phyloP scores from a whole-genome alignment of 2,888 invertebrate genomes.

The Acheta domesticus region DNA sequence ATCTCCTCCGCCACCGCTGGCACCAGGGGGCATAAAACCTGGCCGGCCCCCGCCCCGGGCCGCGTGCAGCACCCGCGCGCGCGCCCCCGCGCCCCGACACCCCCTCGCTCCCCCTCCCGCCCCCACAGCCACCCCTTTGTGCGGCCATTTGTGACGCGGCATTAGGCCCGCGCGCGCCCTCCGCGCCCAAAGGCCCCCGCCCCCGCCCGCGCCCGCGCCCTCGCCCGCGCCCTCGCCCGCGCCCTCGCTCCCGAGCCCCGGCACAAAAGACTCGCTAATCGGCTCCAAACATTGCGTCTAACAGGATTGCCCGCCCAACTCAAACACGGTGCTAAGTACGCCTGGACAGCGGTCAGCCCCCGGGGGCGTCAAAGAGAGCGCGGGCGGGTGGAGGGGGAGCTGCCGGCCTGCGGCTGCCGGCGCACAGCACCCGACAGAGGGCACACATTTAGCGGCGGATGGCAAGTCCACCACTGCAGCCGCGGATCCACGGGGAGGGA shows the following conservation, averaged over 20 bases:
- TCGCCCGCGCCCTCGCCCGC: not conserved
- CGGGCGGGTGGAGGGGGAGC: not conserved
- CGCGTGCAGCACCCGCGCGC: not conserved
- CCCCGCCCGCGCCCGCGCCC: not conserved
- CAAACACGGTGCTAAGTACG: constrained; percentile 18
- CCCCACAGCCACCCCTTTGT: not conserved
- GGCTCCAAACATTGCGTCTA: constrained; percentile 9
- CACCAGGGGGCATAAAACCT: too few species aligned
- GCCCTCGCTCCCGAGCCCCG: not conserved
- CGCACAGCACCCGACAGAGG: too few species aligned
- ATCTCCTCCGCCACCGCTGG: too few species aligned
- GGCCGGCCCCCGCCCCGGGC: too few species aligned
- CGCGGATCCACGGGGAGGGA: too few species aligned
- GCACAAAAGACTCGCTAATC: not conserved
- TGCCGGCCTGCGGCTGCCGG: too few species aligned
- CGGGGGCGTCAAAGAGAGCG: not conserved
- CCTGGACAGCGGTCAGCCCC: not conserved
- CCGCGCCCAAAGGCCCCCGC: not conserved
- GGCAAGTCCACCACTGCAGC: too few species aligned
- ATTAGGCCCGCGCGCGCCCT: not conserved
- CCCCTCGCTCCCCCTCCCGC: not conserved
- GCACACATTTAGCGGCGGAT: too few species aligned
- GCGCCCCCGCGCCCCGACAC: not conserved
- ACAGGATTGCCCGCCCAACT: not conserved
- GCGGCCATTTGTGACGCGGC: not conserved